Evolutionary conservation across 1,140 invertebrate genomes (phyloP).

Genomic region (Hirudo medicinalis): DNA sequence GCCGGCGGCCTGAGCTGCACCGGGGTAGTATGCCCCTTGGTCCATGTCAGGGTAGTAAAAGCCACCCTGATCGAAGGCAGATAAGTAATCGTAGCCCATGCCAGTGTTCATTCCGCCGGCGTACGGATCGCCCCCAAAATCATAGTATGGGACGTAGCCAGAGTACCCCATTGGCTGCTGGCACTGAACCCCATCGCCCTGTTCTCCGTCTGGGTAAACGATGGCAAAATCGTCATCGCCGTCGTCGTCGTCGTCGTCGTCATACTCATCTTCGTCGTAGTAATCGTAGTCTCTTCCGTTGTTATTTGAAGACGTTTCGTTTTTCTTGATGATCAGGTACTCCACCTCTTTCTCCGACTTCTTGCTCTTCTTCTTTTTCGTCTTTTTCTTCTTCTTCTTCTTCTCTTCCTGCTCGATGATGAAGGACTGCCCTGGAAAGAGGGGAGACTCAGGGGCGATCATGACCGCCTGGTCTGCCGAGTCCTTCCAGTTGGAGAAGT

Average conservation of each 20-base stretch:
- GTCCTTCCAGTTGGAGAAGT: slow-evolving; percentile 18
- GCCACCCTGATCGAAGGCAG: slow-evolving; percentile 21
- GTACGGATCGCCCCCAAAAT: slow-evolving; percentile 21
- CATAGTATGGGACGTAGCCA: neutral
- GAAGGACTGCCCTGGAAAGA: neutral
- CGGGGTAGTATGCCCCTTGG: slow-evolving; percentile 17
- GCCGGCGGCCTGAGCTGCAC: neutral
- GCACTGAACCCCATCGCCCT: slow-evolving; percentile 7
- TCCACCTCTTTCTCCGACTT: neutral
- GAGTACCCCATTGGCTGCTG: neutral
- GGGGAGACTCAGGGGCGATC: slow-evolving; percentile 10
- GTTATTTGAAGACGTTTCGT: neutral
- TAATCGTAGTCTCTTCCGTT: neutral
- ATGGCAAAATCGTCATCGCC: neutral
- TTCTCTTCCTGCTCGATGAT: slow-evolving; percentile 7
- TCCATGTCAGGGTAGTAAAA: slow-evolving; percentile 24
- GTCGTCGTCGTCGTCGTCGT: neutral
- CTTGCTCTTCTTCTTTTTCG: neutral
- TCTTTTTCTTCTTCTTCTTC: neutral
- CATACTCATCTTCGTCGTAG: neutral
- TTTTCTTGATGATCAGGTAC: slow-evolving; percentile 1
- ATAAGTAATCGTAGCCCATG: slow-evolving; percentile 20
- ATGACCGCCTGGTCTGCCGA: neutral
- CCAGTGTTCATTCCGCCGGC: slow-evolving; percentile 22
- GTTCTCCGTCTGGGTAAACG: neutral